Evolutionary conservation across 2,113 vertebrate species (phyloP).

Genomic region (Accipiter virgatus): DNA sequence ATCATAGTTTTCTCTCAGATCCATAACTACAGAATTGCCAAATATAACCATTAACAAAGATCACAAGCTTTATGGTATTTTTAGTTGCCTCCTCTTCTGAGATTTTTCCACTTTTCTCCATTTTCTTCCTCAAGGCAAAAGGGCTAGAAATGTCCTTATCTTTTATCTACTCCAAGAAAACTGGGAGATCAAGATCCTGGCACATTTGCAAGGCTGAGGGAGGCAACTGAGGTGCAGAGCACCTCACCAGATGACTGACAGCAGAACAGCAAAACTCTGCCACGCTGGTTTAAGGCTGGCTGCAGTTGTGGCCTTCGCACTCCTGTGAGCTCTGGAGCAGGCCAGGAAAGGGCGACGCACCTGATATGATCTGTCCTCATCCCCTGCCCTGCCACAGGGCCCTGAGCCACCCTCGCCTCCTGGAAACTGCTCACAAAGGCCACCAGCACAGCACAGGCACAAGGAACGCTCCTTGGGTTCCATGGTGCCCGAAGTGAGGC

Average conservation of each 20-base stretch:
- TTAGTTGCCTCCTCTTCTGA: not conserved
- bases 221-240: not conserved
- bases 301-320: not conserved
- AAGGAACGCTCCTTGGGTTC: not conserved
- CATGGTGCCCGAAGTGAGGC: not conserved
- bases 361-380: not conserved
- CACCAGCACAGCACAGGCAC: not conserved
- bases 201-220: not conserved
- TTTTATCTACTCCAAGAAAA: not conserved
- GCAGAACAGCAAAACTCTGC: not conserved
- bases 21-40: not conserved
- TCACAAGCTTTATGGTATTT: slow-evolving; percentile 24
- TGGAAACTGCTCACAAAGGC: not conserved
- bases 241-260: not conserved
- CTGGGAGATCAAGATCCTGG: not conserved
- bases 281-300: not conserved
- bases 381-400: not conserved
- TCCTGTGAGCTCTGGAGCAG: not conserved
- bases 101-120: not conserved
- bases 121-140: not conserved
- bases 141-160: not conserved
- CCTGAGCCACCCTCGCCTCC: not conserved
- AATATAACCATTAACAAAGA: not conserved
- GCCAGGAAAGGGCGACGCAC: rapidly evolving
- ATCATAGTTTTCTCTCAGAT: not conserved